Base-by-base conservation (phyloP, 2,113 vertebrate species). In the Oryzias woworae region DNA sequence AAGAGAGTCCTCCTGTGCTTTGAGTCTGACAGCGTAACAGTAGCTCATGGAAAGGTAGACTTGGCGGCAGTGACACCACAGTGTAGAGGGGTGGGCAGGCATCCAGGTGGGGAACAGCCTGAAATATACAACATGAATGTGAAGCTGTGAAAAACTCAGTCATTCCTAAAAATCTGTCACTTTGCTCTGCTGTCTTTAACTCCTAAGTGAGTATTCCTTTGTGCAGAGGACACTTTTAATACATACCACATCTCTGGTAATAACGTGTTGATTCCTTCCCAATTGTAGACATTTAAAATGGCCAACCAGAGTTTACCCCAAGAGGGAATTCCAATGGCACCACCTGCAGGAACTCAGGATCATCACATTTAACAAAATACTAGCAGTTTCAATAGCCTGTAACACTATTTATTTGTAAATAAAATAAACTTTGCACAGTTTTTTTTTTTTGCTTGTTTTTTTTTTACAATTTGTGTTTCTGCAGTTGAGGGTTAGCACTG, bases 251-350 rank as follows among this genome's bases (percentile, higher is more conserved):
- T 95, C 83, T 99, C 97, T 3, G 97, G 97, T 8, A 98, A 87
- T 16, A 99, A 91, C 0, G 94, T 98, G 79, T 98, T 95, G 91
- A 98, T 91, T 67, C 97, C 97, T n/a, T 98, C 97, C 97, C 97
- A 99, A 77, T 94, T 97, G 89, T 99, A 99, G 47, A 98, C 94
- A 0, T 98, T 99, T 75, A 99, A 85, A 71, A 98, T 70, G 12
- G 97, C 91, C 91, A 99, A 80, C 97, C 97, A 99, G 87, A 99
- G 98, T 91, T 99, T 99, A 14, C 97, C 97, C 97, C 97, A 99
- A 0, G 97, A 98, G 4, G 97, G 94, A 69, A 96, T 94, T 61
- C 93, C 92, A 15, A 90, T 88, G 8, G 97, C 96, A 15, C 97
- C 97, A 10, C 97, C 97, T 99, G 79, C 17, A 42, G 36, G 26